phyloP scores from a whole-genome alignment of 2,113 vertebrate genomes.

The Prolemur simus region DNA sequence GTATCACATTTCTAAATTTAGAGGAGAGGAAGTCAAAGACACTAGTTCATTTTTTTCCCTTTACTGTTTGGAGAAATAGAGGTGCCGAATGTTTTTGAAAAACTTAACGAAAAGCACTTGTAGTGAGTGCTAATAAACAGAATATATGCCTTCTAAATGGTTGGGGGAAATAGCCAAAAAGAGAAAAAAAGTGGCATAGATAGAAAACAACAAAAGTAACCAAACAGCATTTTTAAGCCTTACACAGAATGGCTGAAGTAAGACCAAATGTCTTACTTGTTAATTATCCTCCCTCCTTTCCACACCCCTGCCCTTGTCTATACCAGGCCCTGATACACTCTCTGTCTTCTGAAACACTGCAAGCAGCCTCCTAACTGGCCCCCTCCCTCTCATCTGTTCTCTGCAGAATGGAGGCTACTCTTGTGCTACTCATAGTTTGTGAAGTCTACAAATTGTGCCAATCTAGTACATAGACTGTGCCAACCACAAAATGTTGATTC shows the following conservation, averaged over 20 bases:
- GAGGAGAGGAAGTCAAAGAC: neutral
- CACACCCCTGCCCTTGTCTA: fast-evolving
- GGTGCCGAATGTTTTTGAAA: neutral
- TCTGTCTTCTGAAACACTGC: neutral
- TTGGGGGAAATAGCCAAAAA: neutral
- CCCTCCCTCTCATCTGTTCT: neutral
- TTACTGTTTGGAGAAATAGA: neutral
- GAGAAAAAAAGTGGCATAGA: neutral
- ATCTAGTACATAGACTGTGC: too few species aligned
- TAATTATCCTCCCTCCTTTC: neutral
- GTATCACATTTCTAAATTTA: neutral
- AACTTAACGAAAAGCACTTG: neutral
- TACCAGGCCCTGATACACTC: fast-evolving
- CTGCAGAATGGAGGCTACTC: neutral
- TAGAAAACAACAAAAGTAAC: neutral
- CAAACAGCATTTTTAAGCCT: neutral
- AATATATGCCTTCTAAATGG: neutral
- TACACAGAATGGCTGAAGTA: neutral
- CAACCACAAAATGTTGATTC: neutral
- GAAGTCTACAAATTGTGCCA: too few species aligned
- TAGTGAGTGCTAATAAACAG: neutral
- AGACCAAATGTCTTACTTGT: neutral
- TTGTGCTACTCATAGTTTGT: neutral
- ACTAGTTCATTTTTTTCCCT: neutral
- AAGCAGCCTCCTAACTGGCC: neutral